Evolutionary conservation across 2,888 invertebrate species (phyloP).

Genomic region (Andrena bicolor): DNA sequence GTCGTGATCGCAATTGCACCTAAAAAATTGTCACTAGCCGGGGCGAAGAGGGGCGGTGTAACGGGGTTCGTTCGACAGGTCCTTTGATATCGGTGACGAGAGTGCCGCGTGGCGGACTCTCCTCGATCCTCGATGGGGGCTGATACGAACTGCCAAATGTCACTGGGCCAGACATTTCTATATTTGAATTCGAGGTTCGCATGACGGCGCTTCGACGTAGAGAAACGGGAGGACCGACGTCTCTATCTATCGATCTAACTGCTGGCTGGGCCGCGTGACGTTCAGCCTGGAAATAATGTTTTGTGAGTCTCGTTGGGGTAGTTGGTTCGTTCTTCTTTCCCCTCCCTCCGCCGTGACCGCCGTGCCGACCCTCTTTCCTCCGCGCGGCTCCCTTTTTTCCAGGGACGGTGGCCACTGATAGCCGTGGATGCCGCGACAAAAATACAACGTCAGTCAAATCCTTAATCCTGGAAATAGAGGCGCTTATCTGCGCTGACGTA

Average conservation of each 20-base stretch:
- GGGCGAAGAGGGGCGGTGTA: background rate
- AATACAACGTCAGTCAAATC: constrained; percentile 68
- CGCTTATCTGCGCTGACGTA: constrained; percentile 67
- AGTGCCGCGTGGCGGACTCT: constrained; percentile 31
- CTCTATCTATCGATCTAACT: constrained; percentile 67
- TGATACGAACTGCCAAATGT: constrained; percentile 80
- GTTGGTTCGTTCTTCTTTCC: constrained; percentile 37
- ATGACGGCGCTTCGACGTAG: constrained; percentile 52
- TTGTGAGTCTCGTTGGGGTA: constrained; percentile 57
- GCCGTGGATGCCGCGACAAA: constrained; percentile 57
- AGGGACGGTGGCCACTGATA: constrained; percentile 47
- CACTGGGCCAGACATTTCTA: constrained; percentile 74
- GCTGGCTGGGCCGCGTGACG: constrained; percentile 61
- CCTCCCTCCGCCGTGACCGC: background rate
- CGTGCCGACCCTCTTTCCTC: background rate
- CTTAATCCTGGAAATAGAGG: constrained; percentile 69
- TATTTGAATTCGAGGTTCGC: constrained; percentile 75
- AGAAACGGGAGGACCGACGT: constrained; percentile 62
- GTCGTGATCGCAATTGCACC: background rate
- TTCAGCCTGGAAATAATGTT: constrained; percentile 69
- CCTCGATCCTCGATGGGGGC: constrained; percentile 65
- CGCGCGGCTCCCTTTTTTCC: background rate
- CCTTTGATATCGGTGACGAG: constrained; percentile 39
- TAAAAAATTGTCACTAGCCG: constrained; percentile 40
- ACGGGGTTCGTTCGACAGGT: constrained; percentile 23